Evolutionary conservation across 2,888 invertebrate genomes (phyloP).

Genomic region (Rambutsinella grinnellia): DNA sequence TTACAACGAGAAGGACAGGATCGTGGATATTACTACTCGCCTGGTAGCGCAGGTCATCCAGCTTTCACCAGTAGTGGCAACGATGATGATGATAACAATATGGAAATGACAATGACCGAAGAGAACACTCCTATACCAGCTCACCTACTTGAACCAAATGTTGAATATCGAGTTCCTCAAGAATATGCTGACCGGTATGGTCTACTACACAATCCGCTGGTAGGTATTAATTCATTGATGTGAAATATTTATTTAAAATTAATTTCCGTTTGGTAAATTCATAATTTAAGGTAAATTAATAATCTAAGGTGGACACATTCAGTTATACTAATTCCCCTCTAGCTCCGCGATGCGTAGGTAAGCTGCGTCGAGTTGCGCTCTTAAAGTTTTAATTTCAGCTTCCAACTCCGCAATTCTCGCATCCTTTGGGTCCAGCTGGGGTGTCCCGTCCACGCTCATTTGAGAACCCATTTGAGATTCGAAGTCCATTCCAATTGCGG

Average conservation of each 20-base stretch:
- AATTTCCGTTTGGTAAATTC: not conserved
- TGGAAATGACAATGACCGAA: slow-evolving; percentile 66
- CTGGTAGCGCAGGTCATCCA: slow-evolving; percentile 63
- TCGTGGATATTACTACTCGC: slow-evolving; percentile 59
- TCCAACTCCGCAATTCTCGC: no score
- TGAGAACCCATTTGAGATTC: no score
- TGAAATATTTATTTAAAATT: not conserved
- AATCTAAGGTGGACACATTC: no score
- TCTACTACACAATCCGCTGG: slow-evolving; percentile 63
- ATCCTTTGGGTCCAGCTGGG: no score
- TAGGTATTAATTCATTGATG: slow-evolving; percentile 6
- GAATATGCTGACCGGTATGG: slow-evolving; percentile 65
- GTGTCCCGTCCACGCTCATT: no score
- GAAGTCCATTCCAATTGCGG: no score
- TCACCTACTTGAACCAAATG: slow-evolving; percentile 65
- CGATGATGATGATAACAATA: slow-evolving; percentile 60
- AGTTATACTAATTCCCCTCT: no score
- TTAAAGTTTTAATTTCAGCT: no score
- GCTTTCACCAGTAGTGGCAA: slow-evolving; percentile 57
- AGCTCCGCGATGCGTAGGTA: no score
- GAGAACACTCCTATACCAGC: slow-evolving; percentile 65
- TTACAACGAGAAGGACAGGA: slow-evolving; percentile 51
- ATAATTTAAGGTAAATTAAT: no score
- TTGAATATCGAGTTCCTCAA: slow-evolving; percentile 64
- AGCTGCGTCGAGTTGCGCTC: no score